These are phyloP conservation scores for Sylvia atricapilla DNA, from an alignment of 2,113 vertebrate species.

Conservation along the genomic window DNA sequence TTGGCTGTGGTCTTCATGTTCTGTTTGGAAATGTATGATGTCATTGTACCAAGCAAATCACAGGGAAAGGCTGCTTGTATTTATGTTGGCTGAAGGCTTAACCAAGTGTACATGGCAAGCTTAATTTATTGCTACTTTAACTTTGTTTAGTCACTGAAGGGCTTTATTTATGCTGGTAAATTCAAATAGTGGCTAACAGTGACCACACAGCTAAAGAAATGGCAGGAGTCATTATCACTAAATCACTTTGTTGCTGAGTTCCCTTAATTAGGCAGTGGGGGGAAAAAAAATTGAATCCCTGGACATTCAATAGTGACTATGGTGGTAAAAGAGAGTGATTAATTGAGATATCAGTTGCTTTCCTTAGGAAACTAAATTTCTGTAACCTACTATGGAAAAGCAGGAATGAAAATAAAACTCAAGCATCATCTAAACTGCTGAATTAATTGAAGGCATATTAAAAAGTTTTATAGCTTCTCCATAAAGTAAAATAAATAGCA, in stretches of 20 bases:
- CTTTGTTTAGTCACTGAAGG: conserved; percentile 77
- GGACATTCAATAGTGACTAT: conserved; percentile 60
- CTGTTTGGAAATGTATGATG: conserved; percentile 75
- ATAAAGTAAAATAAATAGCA: conserved; percentile 75
- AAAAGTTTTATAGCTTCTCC: conserved; percentile 71
- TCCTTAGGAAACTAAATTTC: conserved; percentile 61
- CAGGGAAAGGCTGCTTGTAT: conserved; percentile 72
- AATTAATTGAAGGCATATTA: conserved; percentile 74
- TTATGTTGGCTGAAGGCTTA: conserved; percentile 79
- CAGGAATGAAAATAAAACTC: conserved; percentile 71
- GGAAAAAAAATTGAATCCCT: not conserved
- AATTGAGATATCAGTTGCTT: conserved; percentile 67
- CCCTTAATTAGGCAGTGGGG: conserved; percentile 69
- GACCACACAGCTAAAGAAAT: conserved; percentile 73
- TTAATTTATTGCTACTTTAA: conserved; percentile 78
- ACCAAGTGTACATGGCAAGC: conserved; percentile 68
- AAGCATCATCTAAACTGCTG: conserved; percentile 60
- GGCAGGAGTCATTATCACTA: conserved; percentile 73
- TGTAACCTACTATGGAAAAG: conserved; percentile 50
- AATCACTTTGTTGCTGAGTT: conserved; percentile 77
- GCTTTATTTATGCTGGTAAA: conserved; percentile 79
- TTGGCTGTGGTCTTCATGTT: conserved; percentile 53
- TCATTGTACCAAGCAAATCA: conserved; percentile 73
- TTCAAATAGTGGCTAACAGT: conserved; percentile 75
- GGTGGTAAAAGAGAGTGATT: conserved; percentile 66